Percentiles rank a stretch among this genome's conserved stretches.
Conservation (phyloP, 2,888 invertebrate genomes). For the Drosophila imparisetae region DNA sequence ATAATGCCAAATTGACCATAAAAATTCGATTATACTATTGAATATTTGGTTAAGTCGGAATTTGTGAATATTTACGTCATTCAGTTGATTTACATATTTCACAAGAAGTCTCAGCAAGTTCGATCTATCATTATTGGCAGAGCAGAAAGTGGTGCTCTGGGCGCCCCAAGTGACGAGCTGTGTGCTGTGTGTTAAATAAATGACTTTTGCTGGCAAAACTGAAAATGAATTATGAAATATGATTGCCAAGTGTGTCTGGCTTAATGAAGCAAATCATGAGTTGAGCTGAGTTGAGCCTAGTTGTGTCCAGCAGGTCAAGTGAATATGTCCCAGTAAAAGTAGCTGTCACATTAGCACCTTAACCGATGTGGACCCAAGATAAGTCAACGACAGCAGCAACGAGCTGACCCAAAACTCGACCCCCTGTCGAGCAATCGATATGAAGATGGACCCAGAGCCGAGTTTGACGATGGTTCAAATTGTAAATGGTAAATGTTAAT, state of each 20-base stretch:
- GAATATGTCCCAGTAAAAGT: slow-evolving; percentile 57
- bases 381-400: slow-evolving; percentile 68
- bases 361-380: slow-evolving; percentile 75
- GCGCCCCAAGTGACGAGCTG: slow-evolving; percentile 51
- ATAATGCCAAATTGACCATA: background rate
- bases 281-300: slow-evolving; percentile 9
- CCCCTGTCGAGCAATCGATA: slow-evolving; percentile 45
- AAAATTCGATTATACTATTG: background rate
- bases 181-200: slow-evolving; percentile 49
- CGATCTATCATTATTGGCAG: slow-evolving; percentile 20
- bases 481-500: slow-evolving; percentile 43
- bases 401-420: slow-evolving; percentile 50
- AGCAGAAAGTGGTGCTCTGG: slow-evolving; percentile 3
- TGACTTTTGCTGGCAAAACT: slow-evolving; percentile 46
- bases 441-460: slow-evolving; percentile 29
- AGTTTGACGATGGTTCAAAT: slow-evolving; percentile 36
- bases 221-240: slow-evolving; percentile 77
- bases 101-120: slow-evolving; percentile 11
- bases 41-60: background rate
- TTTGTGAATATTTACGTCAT: slow-evolving; percentile 1
- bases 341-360: slow-evolving; percentile 81
- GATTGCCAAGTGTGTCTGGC: slow-evolving; percentile 35
- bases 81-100: slow-evolving; percentile 4
- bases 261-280: slow-evolving; percentile 61
- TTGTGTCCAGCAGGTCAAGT: slow-evolving; percentile 22